A percentile compares a stretch with the other conserved stretches of the same genome.
phyloP scores from a whole-genome alignment of 2,888 invertebrate genomes.

The Trisateles emortualis region DNA sequence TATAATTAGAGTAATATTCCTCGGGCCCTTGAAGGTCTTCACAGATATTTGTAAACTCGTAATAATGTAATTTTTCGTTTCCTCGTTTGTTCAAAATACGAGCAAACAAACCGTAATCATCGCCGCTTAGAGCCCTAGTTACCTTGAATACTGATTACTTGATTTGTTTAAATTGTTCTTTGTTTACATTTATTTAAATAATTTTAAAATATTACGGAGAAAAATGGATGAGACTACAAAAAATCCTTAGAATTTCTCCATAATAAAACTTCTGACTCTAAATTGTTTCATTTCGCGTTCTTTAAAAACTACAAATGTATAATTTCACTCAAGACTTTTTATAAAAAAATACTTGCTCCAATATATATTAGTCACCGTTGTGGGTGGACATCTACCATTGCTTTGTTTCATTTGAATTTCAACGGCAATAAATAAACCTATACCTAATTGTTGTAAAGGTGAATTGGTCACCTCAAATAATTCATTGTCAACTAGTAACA shows the following conservation, averaged over 20 bases:
- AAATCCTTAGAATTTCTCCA: no score
- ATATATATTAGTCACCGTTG: neutral
- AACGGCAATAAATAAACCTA: neutral
- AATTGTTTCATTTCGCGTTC: no score
- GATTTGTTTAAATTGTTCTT: constrained; percentile 54
- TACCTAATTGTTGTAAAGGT: constrained; percentile 32
- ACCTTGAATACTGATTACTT: constrained; percentile 75
- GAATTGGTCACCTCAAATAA: constrained; percentile 39
- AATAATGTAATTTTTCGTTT: constrained; percentile 36
- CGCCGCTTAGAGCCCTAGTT: constrained; percentile 53
- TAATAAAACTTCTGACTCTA: no score
- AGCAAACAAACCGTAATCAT: constrained; percentile 36
- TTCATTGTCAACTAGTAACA: constrained; percentile 42
- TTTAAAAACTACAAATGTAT: no score
- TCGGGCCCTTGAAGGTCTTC: constrained; percentile 31
- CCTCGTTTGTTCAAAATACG: constrained; percentile 35
- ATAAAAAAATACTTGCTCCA: no score
- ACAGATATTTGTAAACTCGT: constrained; percentile 16
- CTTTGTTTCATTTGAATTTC: neutral
- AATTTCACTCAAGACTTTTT: no score
- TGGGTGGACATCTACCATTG: neutral
- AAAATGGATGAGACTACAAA: neutral
- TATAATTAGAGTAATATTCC: constrained; percentile 29
- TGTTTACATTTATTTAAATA: constrained; percentile 37
- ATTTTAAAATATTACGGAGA: constrained; percentile 3